These are phyloP conservation scores for Periparus ater DNA, from an alignment of 2,797 vertebrate genomes.

Conservation along the genomic window DNA sequence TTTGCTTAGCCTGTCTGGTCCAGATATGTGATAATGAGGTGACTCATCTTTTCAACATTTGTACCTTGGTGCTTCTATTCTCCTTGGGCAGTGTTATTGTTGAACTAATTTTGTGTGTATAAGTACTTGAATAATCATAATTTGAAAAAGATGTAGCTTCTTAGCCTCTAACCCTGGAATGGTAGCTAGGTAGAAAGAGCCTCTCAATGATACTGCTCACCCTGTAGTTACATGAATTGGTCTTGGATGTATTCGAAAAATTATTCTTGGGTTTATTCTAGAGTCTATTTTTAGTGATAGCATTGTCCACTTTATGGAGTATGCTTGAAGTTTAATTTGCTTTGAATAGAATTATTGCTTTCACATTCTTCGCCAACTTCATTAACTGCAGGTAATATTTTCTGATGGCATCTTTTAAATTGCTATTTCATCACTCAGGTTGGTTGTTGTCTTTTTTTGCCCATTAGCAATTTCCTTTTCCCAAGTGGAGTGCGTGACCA, in stretches of 20 bases:
- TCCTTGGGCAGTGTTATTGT: not conserved
- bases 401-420: conserved; percentile 50
- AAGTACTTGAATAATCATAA: not conserved
- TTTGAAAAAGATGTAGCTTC: not conserved
- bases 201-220: not conserved
- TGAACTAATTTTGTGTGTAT: not conserved
- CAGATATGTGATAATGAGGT: not conserved
- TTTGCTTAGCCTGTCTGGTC: not conserved
- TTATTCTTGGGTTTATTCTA: not conserved
- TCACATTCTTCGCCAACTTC: not conserved
- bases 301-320: not conserved
- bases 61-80: not conserved
- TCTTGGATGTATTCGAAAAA: not conserved
- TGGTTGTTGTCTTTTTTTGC: not conserved
- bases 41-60: not conserved
- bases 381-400: conserved; percentile 38
- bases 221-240: not conserved
- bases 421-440: conserved; percentile 35
- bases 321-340: conserved; percentile 31
- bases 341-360: conserved; percentile 12
- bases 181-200: not conserved
- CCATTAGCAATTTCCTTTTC: not conserved
- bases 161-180: not conserved
- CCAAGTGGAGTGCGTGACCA: not conserved
- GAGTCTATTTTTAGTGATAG: not conserved